A percentile compares a stretch with the other conserved stretches of the same genome.
Conservation (phyloP, 2,113 vertebrate genomes). For the Alethe diademata region DNA sequence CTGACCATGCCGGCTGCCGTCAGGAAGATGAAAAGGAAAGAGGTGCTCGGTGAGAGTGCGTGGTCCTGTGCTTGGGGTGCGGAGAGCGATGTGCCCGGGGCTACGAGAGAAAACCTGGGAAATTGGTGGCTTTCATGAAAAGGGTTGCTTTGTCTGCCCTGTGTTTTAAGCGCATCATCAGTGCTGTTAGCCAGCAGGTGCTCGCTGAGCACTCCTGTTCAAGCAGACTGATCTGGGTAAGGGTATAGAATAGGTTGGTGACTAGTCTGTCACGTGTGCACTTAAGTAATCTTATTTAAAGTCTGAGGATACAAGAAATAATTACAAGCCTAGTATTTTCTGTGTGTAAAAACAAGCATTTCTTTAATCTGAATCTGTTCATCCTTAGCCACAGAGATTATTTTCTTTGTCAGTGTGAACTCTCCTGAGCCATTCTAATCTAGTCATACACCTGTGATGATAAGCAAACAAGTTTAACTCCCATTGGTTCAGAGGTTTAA, state of each 20-base stretch:
- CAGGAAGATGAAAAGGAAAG: constrained; percentile 51
- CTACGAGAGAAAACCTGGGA: neutral
- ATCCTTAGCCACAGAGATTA: neutral
- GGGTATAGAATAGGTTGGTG: neutral
- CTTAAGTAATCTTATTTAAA: neutral
- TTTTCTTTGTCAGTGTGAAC: neutral
- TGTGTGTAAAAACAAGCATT: neutral
- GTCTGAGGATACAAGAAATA: neutral
- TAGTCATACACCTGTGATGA: neutral
- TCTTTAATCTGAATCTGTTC: neutral
- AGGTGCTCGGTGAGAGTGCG: constrained; percentile 36
- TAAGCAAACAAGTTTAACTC: neutral
- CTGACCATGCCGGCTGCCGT: constrained; percentile 48
- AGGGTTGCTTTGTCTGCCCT: neutral
- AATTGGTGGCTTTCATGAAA: neutral
- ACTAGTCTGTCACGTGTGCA: neutral
- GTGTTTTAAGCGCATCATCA: neutral
- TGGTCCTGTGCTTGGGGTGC: neutral
- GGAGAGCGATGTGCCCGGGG: neutral
- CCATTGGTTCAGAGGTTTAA: neutral
- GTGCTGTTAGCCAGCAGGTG: neutral
- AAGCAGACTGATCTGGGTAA: neutral
- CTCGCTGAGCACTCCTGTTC: neutral
- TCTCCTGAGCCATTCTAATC: neutral
- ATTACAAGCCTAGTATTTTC: neutral